Percentiles rank a stretch among this genome's conserved stretches.
phyloP scores from a whole-genome alignment of 2,888 invertebrate genomes.

The Volucella inanis region DNA sequence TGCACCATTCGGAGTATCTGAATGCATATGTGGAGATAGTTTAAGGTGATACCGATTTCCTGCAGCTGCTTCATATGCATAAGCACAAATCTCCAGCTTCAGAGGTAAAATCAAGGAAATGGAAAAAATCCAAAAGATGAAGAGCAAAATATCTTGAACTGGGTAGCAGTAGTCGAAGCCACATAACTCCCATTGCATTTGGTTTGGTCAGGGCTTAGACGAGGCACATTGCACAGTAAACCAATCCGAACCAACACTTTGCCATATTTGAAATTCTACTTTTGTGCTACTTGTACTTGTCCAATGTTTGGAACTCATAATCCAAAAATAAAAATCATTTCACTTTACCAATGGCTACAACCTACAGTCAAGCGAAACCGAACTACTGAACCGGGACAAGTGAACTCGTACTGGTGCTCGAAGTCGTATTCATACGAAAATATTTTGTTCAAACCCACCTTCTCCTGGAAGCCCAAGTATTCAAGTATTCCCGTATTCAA shows the following conservation, averaged over 20 bases:
- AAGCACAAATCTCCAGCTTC: slow-evolving; percentile 54
- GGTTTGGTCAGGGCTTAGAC: slow-evolving; percentile 34
- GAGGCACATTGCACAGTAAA: slow-evolving; percentile 4
- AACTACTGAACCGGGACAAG: background rate
- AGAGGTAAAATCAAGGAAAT: slow-evolving; percentile 23
- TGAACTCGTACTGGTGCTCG: too few relatives aligned
- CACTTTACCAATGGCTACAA: slow-evolving; percentile 30
- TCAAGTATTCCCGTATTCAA: too few relatives aligned
- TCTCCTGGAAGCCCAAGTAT: background rate
- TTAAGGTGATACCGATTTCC: slow-evolving; percentile 15
- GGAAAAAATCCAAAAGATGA: slow-evolving; percentile 40
- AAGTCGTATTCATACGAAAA: slow-evolving; percentile 18
- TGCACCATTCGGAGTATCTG: slow-evolving; percentile 27
- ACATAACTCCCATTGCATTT: slow-evolving; percentile 34
- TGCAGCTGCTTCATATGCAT: slow-evolving; percentile 42
- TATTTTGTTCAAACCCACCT: slow-evolving; percentile 41
- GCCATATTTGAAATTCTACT: slow-evolving; percentile 59
- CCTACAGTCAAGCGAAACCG: slow-evolving; percentile 1
- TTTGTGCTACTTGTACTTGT: slow-evolving; percentile 25
- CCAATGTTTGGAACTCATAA: slow-evolving; percentile 56
- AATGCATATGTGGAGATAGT: slow-evolving; percentile 9
- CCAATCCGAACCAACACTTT: slow-evolving; percentile 34
- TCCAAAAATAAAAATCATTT: slow-evolving; percentile 36
- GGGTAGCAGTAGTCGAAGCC: slow-evolving; percentile 26
- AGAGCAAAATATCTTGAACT: slow-evolving; percentile 59